These are phyloP conservation scores for Odobenus rosmarus DNA, from an alignment of 2,113 vertebrate species.

Conservation along the genomic window DNA sequence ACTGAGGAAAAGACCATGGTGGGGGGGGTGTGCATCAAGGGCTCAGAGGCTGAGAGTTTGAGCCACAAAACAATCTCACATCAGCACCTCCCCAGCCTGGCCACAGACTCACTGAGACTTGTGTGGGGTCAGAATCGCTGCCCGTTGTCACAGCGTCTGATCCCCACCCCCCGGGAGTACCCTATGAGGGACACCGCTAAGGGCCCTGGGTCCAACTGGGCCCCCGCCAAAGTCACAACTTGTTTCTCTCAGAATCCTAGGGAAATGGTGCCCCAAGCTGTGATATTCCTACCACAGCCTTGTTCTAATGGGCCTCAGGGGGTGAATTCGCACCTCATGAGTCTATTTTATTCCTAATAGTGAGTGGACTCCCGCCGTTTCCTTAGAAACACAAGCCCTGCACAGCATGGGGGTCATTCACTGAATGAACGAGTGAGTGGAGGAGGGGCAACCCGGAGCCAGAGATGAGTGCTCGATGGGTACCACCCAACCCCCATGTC, in stretches of 20 bases:
- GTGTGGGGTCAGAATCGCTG: too few species aligned
- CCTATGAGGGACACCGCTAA: neutral
- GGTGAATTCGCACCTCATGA: neutral
- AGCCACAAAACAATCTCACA: rapidly evolving
- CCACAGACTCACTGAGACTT: neutral
- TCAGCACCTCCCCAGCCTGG: neutral
- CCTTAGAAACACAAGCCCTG: neutral
- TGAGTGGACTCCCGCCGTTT: neutral
- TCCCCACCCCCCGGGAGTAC: neutral
- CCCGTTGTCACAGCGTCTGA: neutral
- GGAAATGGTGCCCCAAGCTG: neutral
- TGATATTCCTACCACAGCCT: neutral
- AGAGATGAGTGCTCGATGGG: neutral
- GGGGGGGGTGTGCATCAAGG: rapidly evolving
- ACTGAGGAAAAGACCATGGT: neutral
- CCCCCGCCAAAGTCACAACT: neutral
- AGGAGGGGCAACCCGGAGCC: neutral
- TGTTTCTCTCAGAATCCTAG: neutral
- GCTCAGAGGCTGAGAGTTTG: neutral
- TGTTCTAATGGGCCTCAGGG: neutral
- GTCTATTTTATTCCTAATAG: neutral
- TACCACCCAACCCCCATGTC: neutral
- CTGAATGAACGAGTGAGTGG: neutral
- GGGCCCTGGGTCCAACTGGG: neutral
- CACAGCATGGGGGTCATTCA: neutral